A percentile compares a stretch with the other conserved stretches of the same genome.
Conservation (phyloP, 1,140 invertebrate species). For the Scaptomyza pallida region DNA sequence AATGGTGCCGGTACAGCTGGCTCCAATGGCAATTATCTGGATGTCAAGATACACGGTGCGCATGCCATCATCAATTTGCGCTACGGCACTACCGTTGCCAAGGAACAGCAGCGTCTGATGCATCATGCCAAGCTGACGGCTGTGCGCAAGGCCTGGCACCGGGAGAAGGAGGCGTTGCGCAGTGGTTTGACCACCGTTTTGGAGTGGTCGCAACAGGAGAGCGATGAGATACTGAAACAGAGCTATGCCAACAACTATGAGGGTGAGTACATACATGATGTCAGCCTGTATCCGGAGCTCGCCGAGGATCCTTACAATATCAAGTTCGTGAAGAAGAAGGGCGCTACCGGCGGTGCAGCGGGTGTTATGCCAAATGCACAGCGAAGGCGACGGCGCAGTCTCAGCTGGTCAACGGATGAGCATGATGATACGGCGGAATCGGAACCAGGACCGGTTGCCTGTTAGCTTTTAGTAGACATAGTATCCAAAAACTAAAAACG, state of each 20-base stretch:
- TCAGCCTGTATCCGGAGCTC: constrained; percentile 94
- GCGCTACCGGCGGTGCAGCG: constrained; percentile 77
- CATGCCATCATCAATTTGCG: constrained; percentile 93
- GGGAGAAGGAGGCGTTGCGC: constrained; percentile 92
- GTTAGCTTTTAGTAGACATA: constrained; percentile 51
- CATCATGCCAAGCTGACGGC: constrained; percentile 94
- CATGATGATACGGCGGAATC: constrained; percentile 22
- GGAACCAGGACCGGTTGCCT: constrained; percentile 36
- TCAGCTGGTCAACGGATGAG: constrained; percentile 36
- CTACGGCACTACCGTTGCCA: constrained; percentile 94
- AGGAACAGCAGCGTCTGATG: constrained; percentile 93
- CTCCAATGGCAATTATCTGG: constrained; percentile 86
- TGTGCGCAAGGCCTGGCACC: constrained; percentile 95
- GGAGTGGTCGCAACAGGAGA: constrained; percentile 91
- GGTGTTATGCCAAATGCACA: constrained; percentile 67
- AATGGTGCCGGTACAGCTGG: neutral
- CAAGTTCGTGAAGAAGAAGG: constrained; percentile 92
- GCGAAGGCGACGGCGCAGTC: constrained; percentile 61
- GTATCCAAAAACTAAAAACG: constrained; percentile 12
- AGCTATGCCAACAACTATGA: constrained; percentile 93
- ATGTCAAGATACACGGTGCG: constrained; percentile 93
- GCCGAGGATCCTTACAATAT: constrained; percentile 98
- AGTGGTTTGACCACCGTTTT: constrained; percentile 89
- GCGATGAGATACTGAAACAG: constrained; percentile 93
- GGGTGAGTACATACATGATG: constrained; percentile 95